Base-by-base conservation (phyloP, 53 echinoderm and acorn worm species). In the Stichopus horrens region DNA sequence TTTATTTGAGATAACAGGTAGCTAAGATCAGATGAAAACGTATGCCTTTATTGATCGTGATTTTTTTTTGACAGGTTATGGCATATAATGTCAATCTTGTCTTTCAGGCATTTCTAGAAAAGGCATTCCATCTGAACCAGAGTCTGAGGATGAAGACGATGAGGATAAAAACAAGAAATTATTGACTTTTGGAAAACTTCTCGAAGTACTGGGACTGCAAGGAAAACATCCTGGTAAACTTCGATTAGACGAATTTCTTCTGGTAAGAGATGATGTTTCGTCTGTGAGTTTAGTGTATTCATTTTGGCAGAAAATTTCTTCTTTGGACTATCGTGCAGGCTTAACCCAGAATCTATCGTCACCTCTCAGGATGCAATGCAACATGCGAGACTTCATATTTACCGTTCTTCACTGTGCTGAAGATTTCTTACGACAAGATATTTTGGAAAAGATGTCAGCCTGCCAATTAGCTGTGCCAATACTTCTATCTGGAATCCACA, bases 371-470 rank as follows among this genome's bases (percentile, higher is more conserved):
- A 60, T 60, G 14, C 63, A 60, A 0, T 79, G 20, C 52, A 79
- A 53, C n/a, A 79, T 79, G 79, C 53, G 79, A 54, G 79, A 79
- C 51, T 79, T 79, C 79, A 79, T 79, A 10, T 54, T 79, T 54
- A 11, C 10, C 10, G 79, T 79, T 53, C 79, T 79, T 9, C 79
- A 79, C 8, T 79, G 79, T 79, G 52, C 79, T 79, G 79, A 79
- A 10, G 79, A 79, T 13, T 79, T 79, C 54, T 9, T 79, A 11
- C 53, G 79, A 79, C 79, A 79, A 79, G 79, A 79, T 54, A 54
- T 79, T 54, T 53, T 79, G 9, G 79, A 79, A 51, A 79, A 79
- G 52, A 51, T 79, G 79, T 79, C 79, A 16, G 79, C 79, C 18
- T 79, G 79, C 54, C 53, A 79, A 52, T 79, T 79, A 54, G 79